Percentiles rank a stretch among this genome's conserved stretches.
These are phyloP conservation scores for Lucinisca nassula DNA, from an alignment of 2,888 invertebrate species.

Conservation along the genomic window DNA sequence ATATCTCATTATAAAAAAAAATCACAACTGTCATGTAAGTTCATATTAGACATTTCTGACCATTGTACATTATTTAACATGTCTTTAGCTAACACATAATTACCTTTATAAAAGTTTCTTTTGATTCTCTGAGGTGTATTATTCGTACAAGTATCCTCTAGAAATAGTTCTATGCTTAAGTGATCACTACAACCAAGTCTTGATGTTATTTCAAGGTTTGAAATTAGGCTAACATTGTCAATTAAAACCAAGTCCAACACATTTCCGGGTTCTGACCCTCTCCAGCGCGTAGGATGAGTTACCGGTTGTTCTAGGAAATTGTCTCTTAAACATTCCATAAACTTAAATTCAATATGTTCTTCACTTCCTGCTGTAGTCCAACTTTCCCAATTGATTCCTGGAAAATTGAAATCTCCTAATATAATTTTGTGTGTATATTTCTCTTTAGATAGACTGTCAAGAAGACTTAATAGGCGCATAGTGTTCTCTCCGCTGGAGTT, in stretches of 20 bases:
- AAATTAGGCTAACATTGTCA: background rate
- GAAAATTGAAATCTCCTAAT: conserved; percentile 25
- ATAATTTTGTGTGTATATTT: background rate
- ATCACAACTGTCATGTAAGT: conserved; percentile 2
- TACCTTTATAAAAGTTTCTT: background rate
- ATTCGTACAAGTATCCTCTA: background rate
- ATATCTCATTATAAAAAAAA: background rate
- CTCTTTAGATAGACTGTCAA: background rate
- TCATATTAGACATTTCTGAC: background rate
- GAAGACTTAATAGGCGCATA: background rate
- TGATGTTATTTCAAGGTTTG: background rate
- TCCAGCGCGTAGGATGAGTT: background rate
- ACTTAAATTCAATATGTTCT: background rate
- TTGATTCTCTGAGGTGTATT: background rate
- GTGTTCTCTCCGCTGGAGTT: background rate
- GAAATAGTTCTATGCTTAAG: background rate
- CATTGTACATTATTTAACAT: background rate
- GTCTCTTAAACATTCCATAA: conserved; percentile 14
- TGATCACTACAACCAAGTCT: background rate
- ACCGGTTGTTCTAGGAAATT: background rate
- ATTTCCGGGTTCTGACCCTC: background rate
- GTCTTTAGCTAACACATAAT: background rate
- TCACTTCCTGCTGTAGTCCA: conserved; percentile 13
- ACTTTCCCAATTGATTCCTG: background rate
- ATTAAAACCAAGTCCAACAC: background rate